A percentile compares a stretch with the other conserved stretches of the same genome.
Conservation (phyloP, 2,113 vertebrate genomes). For the Pseudorasbora parva region DNA sequence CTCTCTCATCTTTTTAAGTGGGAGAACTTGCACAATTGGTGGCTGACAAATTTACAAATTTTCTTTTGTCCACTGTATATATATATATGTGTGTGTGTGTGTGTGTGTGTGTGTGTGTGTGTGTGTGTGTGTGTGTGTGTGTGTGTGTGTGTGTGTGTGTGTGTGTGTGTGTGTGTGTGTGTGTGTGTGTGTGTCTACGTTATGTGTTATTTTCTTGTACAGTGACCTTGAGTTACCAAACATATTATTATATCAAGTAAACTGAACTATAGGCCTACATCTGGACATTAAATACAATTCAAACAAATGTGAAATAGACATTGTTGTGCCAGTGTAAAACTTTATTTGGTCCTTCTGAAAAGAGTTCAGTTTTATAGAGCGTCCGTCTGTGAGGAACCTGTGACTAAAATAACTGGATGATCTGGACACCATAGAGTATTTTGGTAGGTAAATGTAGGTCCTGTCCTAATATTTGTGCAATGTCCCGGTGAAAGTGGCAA, state of each 20-base stretch:
- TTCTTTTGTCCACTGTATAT: no score
- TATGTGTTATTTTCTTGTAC: no score
- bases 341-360: neutral
- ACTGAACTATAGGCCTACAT: neutral
- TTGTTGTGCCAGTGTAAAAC: neutral
- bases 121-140: no score
- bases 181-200: no score
- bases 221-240: no score
- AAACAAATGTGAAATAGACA: neutral
- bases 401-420: constrained; percentile 22
- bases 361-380: neutral
- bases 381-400: neutral
- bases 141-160: no score
- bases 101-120: no score
- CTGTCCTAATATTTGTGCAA: constrained; percentile 10
- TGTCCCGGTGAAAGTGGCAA: neutral
- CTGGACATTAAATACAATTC: neutral
- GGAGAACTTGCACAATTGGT: no score
- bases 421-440: constrained; percentile 25
- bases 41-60: no score
- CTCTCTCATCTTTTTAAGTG: no score
- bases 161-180: no score
- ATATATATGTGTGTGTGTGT: no score
- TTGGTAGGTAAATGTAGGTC: constrained; percentile 21
- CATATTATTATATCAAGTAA: neutral